These are phyloP conservation scores for Aplysia californica DNA, from an alignment of 1,140 invertebrate genomes.

Conservation along the genomic window DNA sequence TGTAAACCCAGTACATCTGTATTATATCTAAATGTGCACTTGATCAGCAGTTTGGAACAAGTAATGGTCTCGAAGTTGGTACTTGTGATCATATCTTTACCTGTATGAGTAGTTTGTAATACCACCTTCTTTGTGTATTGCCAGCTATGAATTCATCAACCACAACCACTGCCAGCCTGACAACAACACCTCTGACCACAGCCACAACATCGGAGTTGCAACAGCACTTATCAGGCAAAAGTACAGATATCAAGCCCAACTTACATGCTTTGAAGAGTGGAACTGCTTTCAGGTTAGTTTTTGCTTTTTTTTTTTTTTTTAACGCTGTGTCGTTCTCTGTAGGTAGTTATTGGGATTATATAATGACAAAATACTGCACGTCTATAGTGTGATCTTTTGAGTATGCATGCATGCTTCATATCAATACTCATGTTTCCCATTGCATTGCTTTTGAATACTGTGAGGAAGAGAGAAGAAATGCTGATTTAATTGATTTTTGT, in stretches of 20 bases:
- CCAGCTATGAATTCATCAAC: conserved; percentile 12
- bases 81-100: background rate
- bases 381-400: background rate
- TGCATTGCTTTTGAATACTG: background rate
- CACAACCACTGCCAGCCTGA: conserved; percentile 23
- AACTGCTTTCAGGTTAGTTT: background rate
- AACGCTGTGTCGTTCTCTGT: background rate
- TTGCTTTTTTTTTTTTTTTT: background rate
- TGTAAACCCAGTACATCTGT: background rate
- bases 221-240: conserved; percentile 13
- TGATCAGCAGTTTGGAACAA: background rate
- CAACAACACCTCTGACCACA: conserved; percentile 26
- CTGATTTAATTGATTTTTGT: too few relatives aligned
- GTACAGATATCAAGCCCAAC: conserved; percentile 5
- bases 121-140: background rate
- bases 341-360: background rate
- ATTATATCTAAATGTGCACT: background rate
- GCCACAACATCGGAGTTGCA: conserved; percentile 26
- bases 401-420: background rate
- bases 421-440: background rate
- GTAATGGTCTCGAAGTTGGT: background rate
- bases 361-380: background rate
- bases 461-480: too few relatives aligned
- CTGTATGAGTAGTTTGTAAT: too few relatives aligned
- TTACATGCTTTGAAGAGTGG: background rate